Base-by-base conservation (phyloP, 2,113 vertebrate genomes). In the Rhombomys opimus region DNA sequence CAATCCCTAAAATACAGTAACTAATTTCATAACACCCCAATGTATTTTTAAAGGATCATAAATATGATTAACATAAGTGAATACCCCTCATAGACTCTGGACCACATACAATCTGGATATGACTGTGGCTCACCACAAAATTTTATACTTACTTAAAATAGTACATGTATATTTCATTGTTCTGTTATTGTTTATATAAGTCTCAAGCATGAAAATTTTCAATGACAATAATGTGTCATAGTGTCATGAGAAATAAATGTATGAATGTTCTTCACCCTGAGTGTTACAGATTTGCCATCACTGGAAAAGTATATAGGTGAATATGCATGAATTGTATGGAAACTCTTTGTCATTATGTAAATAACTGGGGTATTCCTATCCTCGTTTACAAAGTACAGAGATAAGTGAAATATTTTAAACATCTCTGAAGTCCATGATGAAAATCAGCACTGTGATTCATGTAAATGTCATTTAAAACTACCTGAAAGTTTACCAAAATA, bases 401-500 rank as follows among this genome's bases (percentile, higher is more conserved):
- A 41, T 57, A 20, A 13, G 10, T 8, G 57, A 15, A 46, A 7
- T 10, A 15, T 1, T 46, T 6, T 1, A n/a, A 17, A 1, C 2
- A 13, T 35, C 2, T 59, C 5, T 35, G 15, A 18, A 73, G 50
- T 73, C 77, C 17, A 27, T 0, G 17, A n/a, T 30, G 22, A 46
- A 90, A 59, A 63, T 6, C 7, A 18, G 12, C 41, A 54, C 12
- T 27, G 0, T 41, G 67, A 90, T 7, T 72, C 52, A 78, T 7
- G 50, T 63, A 25, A 22, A 13, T 89, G 27, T 92, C 46, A 30
- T 22, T 46, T 32, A 90, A 25, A 50, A 23, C 77, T 3, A 0
- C 63, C 14, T 73, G 15, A 57, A 59, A 41, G 18, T 12, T 50
- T 18, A 18, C 5, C 35, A 89, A 90, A 78, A 7, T 41, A 81